These are phyloP conservation scores for Melieria crassipennis DNA, from an alignment of 2,888 invertebrate species.

Conservation along the genomic window DNA sequence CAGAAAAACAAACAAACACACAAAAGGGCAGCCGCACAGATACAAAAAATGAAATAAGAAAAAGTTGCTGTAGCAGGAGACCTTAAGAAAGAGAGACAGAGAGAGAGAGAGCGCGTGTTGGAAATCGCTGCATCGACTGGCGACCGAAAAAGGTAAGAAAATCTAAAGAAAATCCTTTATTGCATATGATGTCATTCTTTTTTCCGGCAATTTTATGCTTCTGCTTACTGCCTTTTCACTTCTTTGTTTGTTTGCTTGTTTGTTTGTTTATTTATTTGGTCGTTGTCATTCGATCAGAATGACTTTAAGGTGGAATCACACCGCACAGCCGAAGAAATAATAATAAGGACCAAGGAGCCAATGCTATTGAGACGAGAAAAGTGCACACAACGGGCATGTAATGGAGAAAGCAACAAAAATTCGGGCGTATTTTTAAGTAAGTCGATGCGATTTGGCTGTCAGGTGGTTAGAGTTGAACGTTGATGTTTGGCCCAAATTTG, in stretches of 20 bases:
- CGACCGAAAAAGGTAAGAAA: too few relatives aligned
- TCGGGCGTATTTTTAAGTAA: not conserved
- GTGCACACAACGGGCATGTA: not conserved
- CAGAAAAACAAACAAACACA: conserved; percentile 16
- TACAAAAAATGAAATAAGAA: not conserved
- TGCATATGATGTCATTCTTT: conserved; percentile 2
- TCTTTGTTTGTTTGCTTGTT: too few relatives aligned
- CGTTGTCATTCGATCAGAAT: conserved; percentile 28
- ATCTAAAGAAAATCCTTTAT: conserved; percentile 3
- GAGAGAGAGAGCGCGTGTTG: not conserved
- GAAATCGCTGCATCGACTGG: too few relatives aligned
- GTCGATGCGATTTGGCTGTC: too few relatives aligned
- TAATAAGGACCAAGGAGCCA: not conserved
- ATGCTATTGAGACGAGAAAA: not conserved
- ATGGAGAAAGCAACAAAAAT: not conserved
- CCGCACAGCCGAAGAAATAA: not conserved
- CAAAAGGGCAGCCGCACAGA: not conserved
- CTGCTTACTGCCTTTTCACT: too few relatives aligned
- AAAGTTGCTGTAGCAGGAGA: not conserved
- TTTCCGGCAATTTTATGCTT: conserved; percentile 4
- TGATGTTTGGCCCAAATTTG: too few relatives aligned
- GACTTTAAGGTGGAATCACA: conserved; percentile 27
- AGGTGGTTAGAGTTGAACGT: too few relatives aligned
- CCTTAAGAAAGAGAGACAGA: not conserved
- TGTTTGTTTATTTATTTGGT: conserved; percentile 9